A percentile compares a stretch with the other conserved stretches of the same genome.
These are phyloP conservation scores for Diglossa cyanea DNA, from an alignment of 2,797 vertebrate species.

Conservation along the genomic window DNA sequence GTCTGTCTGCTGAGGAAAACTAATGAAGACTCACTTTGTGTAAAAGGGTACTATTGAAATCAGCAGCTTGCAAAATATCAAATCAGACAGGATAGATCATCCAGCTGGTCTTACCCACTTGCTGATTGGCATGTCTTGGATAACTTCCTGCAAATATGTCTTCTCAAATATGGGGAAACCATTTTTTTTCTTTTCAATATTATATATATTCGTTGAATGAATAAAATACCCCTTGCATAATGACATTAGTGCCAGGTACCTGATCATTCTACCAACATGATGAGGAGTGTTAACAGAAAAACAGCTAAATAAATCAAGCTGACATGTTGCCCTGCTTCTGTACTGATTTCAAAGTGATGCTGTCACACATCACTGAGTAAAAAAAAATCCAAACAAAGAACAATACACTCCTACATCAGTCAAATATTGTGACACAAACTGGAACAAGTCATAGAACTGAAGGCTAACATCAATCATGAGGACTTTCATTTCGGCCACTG, in stretches of 20 bases:
- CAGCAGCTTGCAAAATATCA: not conserved
- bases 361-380: constrained; percentile 14
- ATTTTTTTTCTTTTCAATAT: not conserved
- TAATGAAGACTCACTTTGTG: not conserved
- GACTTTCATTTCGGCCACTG: not conserved
- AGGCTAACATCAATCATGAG: constrained; percentile 29
- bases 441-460: constrained; percentile 30
- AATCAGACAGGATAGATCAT: not conserved
- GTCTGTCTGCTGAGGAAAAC: not conserved
- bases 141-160: not conserved
- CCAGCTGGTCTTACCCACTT: not conserved
- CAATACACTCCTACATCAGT: constrained; percentile 18
- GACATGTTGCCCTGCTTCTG: not conserved
- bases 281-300: constrained; percentile 19
- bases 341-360: constrained; percentile 17
- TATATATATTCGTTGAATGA: not conserved
- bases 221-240: not conserved
- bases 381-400: constrained; percentile 1
- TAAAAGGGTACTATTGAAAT: not conserved
- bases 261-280: not conserved
- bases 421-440: constrained; percentile 57
- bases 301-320: constrained; percentile 43
- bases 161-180: not conserved
- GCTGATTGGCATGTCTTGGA: not conserved
- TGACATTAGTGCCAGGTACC: not conserved